Base-by-base conservation (phyloP, 2,113 vertebrate genomes). In the Podarcis raffonei region DNA sequence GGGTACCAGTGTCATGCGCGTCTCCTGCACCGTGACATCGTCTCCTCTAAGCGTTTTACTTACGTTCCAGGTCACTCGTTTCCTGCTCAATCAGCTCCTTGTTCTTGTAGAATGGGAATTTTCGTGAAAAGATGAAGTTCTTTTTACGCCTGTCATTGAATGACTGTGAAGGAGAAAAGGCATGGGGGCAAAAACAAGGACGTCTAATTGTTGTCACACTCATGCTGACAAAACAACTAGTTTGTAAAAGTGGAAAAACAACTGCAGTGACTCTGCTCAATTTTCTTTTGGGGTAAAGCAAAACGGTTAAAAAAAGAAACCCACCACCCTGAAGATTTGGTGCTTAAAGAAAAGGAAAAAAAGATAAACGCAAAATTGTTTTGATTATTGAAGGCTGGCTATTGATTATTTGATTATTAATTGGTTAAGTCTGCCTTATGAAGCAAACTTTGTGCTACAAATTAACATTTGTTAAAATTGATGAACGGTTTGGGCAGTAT, bases 131-230 rank as follows among this genome's bases (percentile, higher is more conserved):
- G 99, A 98, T 99, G 99, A 99, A 98, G 98, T 97, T 99, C 98
- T 99, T 99, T 99, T 98, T 99, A 99, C 98, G 98, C 98, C 98
- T 99, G 98, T 99, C 99, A 99, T 98, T 99, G 98, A 98, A 98
- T 98, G 99, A 99, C 98, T 99, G 99, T 98, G 98, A 98, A 98
- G 98, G 98, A 99, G 97, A 99, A 97, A 98, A 97, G 98, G 98
- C 98, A 99, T 97, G 98, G 98, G 48, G 97, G 98, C 98, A 99
- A 97, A 99, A 98, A 99, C 98, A 98, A 97, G 98, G 97, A 97
- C 95, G 96, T 98, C 97, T 97, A 98, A 98, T 97, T 97, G 97
- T 97, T 97, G 98, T 98, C 98, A 98, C 97, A 96, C 91, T 98
- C 98, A 99, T 99, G 98, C 99, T 98, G 98, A 99, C 98, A 98